These are phyloP conservation scores for Saccostrea echinata DNA, from an alignment of 1,140 invertebrate genomes.

Conservation along the genomic window DNA sequence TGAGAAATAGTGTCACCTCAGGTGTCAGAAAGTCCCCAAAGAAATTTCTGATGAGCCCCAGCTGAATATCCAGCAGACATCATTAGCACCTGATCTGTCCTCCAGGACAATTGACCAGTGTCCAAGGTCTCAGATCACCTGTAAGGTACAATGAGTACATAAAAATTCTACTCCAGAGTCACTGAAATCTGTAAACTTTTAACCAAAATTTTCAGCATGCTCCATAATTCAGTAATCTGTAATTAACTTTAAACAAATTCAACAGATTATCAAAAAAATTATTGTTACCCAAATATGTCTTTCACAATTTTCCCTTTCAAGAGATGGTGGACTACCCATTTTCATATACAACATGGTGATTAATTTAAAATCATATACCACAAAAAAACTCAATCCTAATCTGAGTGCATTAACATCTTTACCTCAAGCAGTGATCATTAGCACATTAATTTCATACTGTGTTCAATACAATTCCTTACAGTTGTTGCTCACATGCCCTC, in stretches of 20 bases:
- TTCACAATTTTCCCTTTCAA: not conserved
- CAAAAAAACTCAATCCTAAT: not conserved
- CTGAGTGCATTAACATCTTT: not conserved
- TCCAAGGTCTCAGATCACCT: not conserved
- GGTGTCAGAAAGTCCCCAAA: not conserved
- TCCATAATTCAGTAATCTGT: too few relatives aligned
- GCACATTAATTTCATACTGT: not conserved
- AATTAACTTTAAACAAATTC: too few relatives aligned
- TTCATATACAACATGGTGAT: not conserved
- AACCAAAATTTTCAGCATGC: not conserved
- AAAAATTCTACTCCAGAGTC: not conserved
- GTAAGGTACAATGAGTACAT: not conserved
- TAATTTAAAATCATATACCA: not conserved
- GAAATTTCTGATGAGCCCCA: not conserved
- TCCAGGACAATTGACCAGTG: not conserved
- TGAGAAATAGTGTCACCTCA: slow-evolving; percentile 1
- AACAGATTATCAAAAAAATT: not conserved
- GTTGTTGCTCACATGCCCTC: not conserved
- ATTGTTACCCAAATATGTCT: not conserved
- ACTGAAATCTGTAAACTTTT: not conserved
- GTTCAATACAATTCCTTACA: not conserved
- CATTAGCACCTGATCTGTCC: slow-evolving; percentile 1
- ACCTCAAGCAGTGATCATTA: not conserved
- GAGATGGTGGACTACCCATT: not conserved
- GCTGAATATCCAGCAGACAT: not conserved